Evolutionary conservation across 2,888 invertebrate genomes (phyloP).

Genomic region (Neoitamus cyanurus): DNA sequence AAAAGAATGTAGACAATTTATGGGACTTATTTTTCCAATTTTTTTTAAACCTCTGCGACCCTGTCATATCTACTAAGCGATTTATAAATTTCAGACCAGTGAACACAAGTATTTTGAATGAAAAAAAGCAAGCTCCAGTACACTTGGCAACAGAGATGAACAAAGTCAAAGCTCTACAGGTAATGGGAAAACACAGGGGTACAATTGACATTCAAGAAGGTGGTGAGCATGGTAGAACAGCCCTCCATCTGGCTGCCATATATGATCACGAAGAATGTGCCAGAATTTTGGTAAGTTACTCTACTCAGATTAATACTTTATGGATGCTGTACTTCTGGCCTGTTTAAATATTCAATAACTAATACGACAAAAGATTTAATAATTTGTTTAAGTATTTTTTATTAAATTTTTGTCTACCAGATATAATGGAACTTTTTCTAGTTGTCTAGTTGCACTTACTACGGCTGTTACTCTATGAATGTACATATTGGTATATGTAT

Average conservation of each 20-base stretch:
- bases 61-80: background rate
- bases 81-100: slow-evolving; percentile 70
- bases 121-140: slow-evolving; percentile 81
- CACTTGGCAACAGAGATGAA: slow-evolving; percentile 84
- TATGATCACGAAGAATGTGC: slow-evolving; percentile 87
- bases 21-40: too few relatives aligned
- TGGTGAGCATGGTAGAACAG: slow-evolving; percentile 81
- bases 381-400: background rate
- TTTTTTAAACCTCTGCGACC: background rate
- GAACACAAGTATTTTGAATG: slow-evolving; percentile 76
- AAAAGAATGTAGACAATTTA: too few relatives aligned
- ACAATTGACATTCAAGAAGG: slow-evolving; percentile 80
- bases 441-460: background rate
- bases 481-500: background rate
- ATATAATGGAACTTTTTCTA: background rate
- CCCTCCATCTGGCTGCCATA: slow-evolving; percentile 86
- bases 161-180: slow-evolving; percentile 75
- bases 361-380: background rate
- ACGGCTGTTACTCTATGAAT: background rate
- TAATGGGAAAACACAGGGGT: slow-evolving; percentile 76
- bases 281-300: slow-evolving; percentile 76
- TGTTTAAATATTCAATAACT: background rate
- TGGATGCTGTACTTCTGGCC: background rate
- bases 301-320: background rate
- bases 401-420: background rate